Percentiles rank a stretch among this genome's conserved stretches.
Conservation (phyloP, 2,888 invertebrate genomes). For the Aphodius sticticus region DNA sequence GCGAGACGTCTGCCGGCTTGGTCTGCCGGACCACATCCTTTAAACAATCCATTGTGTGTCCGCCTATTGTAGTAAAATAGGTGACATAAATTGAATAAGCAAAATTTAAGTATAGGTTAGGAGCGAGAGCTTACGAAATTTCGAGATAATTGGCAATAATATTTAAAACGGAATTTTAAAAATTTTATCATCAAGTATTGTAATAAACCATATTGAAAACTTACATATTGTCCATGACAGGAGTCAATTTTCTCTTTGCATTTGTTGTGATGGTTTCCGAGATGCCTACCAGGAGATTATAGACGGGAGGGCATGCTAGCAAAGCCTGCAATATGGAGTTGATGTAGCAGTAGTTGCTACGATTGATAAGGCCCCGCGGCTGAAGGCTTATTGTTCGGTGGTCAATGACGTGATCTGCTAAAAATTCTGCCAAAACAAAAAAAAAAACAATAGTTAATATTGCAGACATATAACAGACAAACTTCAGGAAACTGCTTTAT, state of each 20-base stretch:
- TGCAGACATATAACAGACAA: constrained; percentile 8
- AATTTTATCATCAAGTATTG: neutral
- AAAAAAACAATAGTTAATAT: constrained; percentile 7
- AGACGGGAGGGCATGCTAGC: constrained; percentile 94
- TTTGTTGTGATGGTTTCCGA: constrained; percentile 68
- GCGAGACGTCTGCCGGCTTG: no score
- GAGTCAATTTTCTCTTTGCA: constrained; percentile 68
- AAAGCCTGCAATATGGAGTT: constrained; percentile 95
- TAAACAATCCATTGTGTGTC: no score
- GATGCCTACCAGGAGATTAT: constrained; percentile 85
- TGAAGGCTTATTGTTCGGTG: constrained; percentile 81
- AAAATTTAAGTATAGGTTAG: no score
- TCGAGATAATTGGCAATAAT: no score
- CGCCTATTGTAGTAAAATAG: no score
- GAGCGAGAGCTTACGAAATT: no score
- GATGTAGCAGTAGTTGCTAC: constrained; percentile 96
- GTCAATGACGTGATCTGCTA: constrained; percentile 78
- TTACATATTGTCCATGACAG: constrained; percentile 93
- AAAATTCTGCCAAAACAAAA: constrained; percentile 69
- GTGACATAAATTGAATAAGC: no score
- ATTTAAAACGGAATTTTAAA: neutral
- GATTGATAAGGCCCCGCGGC: constrained; percentile 91
- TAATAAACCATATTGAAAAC: constrained; percentile 54
- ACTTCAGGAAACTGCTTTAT: neutral
- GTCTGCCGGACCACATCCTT: no score